Conservation (phyloP, 2,888 invertebrate genomes). For the Thalpophila matura region DNA sequence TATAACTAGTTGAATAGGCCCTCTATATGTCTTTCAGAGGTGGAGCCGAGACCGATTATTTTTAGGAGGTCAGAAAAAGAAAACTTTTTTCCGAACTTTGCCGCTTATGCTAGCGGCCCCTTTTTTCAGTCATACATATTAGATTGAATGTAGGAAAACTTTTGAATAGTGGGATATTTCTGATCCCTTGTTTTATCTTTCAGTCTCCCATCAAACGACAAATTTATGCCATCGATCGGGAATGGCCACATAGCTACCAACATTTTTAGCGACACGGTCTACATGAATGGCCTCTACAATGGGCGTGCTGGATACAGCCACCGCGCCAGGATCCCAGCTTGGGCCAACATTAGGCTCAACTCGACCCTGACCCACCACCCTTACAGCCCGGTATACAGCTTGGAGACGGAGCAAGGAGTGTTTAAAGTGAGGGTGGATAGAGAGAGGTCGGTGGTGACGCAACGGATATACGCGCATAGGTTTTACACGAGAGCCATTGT, state of each 20-base stretch:
- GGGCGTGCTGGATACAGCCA: slow-evolving; percentile 90
- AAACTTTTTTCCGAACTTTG: no score
- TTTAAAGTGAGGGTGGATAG: slow-evolving; percentile 87
- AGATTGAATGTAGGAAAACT: no score
- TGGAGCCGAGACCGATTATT: no score
- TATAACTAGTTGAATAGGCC: background rate
- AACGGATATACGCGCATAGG: slow-evolving; percentile 86
- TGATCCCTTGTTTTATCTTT: slow-evolving; percentile 42
- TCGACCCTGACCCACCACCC: slow-evolving; percentile 82
- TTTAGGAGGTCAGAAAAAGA: no score
- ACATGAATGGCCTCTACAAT: slow-evolving; percentile 91
- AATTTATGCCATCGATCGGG: slow-evolving; percentile 91
- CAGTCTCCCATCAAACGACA: slow-evolving; percentile 89
- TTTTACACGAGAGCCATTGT: slow-evolving; percentile 87
- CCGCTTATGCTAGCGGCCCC: no score
- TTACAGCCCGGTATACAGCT: slow-evolving; percentile 82
- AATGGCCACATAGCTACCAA: slow-evolving; percentile 92
- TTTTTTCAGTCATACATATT: no score
- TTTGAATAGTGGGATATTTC: background rate
- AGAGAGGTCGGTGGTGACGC: slow-evolving; percentile 85
- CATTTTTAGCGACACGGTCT: slow-evolving; percentile 90
- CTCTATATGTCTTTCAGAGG: background rate
- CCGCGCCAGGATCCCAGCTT: slow-evolving; percentile 91
- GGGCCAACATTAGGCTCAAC: slow-evolving; percentile 89
- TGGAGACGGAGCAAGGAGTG: slow-evolving; percentile 85